Base-by-base conservation (phyloP, 2,888 invertebrate genomes). In the Megaustenia siamemsis region DNA sequence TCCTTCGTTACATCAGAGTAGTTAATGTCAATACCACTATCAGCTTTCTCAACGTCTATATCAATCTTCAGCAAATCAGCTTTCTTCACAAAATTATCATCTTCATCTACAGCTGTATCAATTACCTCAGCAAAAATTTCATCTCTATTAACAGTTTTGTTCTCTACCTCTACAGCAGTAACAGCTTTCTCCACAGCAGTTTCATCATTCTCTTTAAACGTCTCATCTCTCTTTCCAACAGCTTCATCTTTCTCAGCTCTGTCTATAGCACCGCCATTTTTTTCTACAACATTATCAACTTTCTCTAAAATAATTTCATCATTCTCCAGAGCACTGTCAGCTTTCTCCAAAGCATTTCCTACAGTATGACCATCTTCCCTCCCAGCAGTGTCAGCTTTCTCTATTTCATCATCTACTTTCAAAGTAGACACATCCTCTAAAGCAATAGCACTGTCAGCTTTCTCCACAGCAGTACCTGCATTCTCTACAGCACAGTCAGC, bases 21-120 rank as follows among this genome's bases (percentile, higher is more conserved):
- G 15, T 15, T 71, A 12, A 71, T 43, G 8, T 43, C 71, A 43
- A 71, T 45, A 71, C 75, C 75, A 49, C 56, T 77, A 38, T 77
- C 60, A 24, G 77, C n/a, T n/a, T 77, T 77, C 18, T 60, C 77
- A 60, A 38, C 60, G 56, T 10, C 1, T 10, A 38, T 35, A 38
- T 21, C 53, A 53, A 35, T 15, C 12, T 12, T 77, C 5, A 12
- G n/a, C n/a, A 38, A 2, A 43, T 5, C 79, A 60, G n/a, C 2
- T 15, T 40, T 53, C 21, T 28, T 56, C 32, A 32, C 45, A 21
- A 40, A 10, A n/a, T 38, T 18, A 80, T 76, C 56, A 43, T n/a
- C 71, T 8, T 71, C 45, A 10, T 43, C 71, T 43, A 43, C 71
- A n/a, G 4, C 40, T 3, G 15, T 69, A 32, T 40, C 40, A 69